A percentile compares a stretch with the other conserved stretches of the same genome.
These are phyloP conservation scores for Rhinolophus ferrumequinum DNA, from an alignment of 2,113 vertebrate genomes.

Conservation along the genomic window DNA sequence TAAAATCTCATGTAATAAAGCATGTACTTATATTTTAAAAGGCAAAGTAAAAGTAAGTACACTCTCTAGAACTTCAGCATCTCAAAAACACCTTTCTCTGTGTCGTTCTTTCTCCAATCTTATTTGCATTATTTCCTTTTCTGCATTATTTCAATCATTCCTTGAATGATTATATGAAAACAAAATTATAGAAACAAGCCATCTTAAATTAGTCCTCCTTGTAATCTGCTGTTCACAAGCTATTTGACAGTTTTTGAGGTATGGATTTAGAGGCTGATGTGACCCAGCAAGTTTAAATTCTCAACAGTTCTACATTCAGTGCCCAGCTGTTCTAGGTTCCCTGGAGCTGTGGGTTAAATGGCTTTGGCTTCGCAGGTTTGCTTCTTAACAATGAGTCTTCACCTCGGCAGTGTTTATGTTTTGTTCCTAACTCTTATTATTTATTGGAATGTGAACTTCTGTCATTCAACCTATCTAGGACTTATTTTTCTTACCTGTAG, in stretches of 20 bases:
- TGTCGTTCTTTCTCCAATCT: neutral
- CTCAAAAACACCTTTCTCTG: neutral
- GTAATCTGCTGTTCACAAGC: neutral
- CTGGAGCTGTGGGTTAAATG: neutral
- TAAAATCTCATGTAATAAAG: neutral
- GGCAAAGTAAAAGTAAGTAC: neutral
- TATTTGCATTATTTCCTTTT: constrained; percentile 4
- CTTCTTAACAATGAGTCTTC: neutral
- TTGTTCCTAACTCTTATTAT: neutral
- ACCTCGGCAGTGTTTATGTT: neutral
- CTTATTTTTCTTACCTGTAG: constrained; percentile 1
- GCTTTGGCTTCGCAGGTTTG: neutral
- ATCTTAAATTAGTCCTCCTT: constrained; percentile 20
- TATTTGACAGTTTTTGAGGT: neutral
- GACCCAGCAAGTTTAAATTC: neutral
- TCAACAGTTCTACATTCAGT: neutral
- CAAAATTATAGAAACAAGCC: constrained; percentile 7
- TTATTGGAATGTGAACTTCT: neutral
- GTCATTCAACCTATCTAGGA: neutral
- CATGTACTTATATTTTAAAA: constrained; percentile 29
- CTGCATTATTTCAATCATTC: neutral
- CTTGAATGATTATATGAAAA: neutral
- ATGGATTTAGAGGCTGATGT: neutral
- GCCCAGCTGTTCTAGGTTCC: neutral
- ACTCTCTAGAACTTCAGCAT: neutral